Percentiles rank a stretch among this genome's conserved stretches.
These are phyloP conservation scores for Cephalopterus ornatus DNA, from an alignment of 2,113 vertebrate genomes.

Conservation along the genomic window DNA sequence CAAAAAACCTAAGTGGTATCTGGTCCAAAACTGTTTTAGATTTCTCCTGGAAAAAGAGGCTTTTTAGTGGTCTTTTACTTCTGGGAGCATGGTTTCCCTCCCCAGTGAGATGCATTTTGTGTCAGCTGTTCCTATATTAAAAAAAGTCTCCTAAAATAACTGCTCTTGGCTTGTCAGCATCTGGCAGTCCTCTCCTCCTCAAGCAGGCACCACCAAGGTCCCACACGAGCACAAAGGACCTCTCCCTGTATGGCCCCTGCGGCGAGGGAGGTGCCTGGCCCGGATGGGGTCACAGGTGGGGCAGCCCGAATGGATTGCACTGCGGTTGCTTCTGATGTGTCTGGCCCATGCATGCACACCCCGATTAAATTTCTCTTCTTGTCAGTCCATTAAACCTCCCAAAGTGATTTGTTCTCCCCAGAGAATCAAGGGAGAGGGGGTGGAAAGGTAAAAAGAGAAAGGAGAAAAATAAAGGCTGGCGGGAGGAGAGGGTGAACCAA, in stretches of 20 bases:
- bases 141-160: conserved; percentile 42
- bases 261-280: conserved; percentile 16
- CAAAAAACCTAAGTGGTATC: background rate
- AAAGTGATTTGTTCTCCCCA: conserved; percentile 44
- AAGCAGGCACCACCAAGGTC: conserved; percentile 16
- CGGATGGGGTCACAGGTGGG: conserved; percentile 53
- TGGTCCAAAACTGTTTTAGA: background rate
- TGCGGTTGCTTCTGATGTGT: background rate
- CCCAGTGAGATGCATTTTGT: conserved; percentile 48
- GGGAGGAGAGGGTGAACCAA: background rate
- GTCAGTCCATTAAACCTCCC: conserved; percentile 20
- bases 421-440: conserved; percentile 17
- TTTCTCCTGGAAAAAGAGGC: conserved; percentile 1
- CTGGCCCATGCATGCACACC: background rate
- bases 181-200: conserved; percentile 11
- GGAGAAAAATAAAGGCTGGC: background rate
- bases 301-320: conserved; percentile 40
- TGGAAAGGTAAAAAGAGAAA: conserved; percentile 57
- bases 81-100: conserved; percentile 40
- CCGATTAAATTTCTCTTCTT: conserved; percentile 51
- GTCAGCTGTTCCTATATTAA: conserved; percentile 55
- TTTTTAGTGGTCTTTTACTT: conserved; percentile 46
- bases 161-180: conserved; percentile 32
- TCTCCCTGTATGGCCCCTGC: background rate
- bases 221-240: background rate